A percentile compares a stretch with the other conserved stretches of the same genome.
These are phyloP conservation scores for Hemiscyllium ocellatum DNA, from an alignment of 2,113 vertebrate species.

Conservation along the genomic window DNA sequence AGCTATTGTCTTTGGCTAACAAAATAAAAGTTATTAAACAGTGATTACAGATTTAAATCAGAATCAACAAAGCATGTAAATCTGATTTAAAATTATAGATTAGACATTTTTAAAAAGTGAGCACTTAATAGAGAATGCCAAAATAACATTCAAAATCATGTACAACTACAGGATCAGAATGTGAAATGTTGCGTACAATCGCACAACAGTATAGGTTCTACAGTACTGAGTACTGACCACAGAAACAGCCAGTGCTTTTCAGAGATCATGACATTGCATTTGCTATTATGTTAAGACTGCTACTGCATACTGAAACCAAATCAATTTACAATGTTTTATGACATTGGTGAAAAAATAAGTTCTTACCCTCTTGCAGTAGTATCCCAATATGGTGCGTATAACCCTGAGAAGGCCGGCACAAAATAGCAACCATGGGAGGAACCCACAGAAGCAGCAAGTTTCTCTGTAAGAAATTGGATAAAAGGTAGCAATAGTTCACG, in stretches of 20 bases:
- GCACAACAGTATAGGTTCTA: background rate
- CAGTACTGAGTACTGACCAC: background rate
- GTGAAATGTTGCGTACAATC: background rate
- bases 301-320: background rate
- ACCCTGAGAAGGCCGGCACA: constrained; percentile 92
- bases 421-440: constrained; percentile 95
- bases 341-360: background rate
- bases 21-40: background rate
- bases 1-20: background rate
- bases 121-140: background rate
- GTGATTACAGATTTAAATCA: background rate
- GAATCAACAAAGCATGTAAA: background rate
- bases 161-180: background rate
- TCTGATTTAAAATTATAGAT: background rate
- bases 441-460: constrained; percentile 78
- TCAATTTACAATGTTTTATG: background rate
- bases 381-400: constrained; percentile 97
- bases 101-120: background rate
- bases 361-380: constrained; percentile 91
- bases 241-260: background rate
- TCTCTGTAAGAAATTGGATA: constrained; percentile 61
- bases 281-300: background rate
- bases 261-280: background rate
- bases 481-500: constrained; percentile 35
- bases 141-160: background rate